Conservation (phyloP, 2,797 vertebrate species). For the Botia almorhae region DNA sequence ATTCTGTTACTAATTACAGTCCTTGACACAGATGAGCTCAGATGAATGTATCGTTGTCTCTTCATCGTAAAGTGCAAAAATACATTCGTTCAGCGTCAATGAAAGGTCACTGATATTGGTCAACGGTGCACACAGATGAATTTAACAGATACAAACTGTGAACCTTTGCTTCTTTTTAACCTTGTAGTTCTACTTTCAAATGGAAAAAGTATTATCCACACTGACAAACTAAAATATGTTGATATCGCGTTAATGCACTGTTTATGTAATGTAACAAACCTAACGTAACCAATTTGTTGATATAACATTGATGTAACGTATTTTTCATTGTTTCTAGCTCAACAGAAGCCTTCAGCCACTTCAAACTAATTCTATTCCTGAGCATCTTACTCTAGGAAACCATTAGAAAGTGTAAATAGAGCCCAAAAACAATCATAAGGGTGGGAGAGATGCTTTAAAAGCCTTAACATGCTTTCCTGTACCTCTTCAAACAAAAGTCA, state of each 20-base stretch:
- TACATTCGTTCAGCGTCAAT: background rate
- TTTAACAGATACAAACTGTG: background rate
- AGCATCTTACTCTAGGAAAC: slow-evolving; percentile 72
- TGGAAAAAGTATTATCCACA: slow-evolving; percentile 61
- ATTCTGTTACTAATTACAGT: background rate
- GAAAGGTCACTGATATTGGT: slow-evolving; percentile 20
- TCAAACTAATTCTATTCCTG: slow-evolving; percentile 69
- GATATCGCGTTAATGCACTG: slow-evolving; percentile 28
- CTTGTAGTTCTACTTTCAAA: slow-evolving; percentile 34
- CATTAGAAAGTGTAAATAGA: slow-evolving; percentile 60
- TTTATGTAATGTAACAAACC: no score
- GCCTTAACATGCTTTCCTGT: background rate
- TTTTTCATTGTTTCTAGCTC: slow-evolving; percentile 76
- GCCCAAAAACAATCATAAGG: slow-evolving; percentile 14
- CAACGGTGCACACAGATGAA: background rate
- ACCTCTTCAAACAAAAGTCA: slow-evolving; percentile 8
- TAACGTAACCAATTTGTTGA: no score
- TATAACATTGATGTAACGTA: slow-evolving; percentile 67
- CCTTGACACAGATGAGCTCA: background rate
- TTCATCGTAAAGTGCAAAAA: background rate
- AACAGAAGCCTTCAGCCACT: slow-evolving; percentile 75
- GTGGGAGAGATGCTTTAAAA: slow-evolving; percentile 6
- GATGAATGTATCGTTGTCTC: slow-evolving; percentile 1
- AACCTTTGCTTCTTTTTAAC: slow-evolving; percentile 37
- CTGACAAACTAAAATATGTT: slow-evolving; percentile 74